phyloP scores from a whole-genome alignment of 2,797 vertebrate genomes.

The Echiichthys vipera region DNA sequence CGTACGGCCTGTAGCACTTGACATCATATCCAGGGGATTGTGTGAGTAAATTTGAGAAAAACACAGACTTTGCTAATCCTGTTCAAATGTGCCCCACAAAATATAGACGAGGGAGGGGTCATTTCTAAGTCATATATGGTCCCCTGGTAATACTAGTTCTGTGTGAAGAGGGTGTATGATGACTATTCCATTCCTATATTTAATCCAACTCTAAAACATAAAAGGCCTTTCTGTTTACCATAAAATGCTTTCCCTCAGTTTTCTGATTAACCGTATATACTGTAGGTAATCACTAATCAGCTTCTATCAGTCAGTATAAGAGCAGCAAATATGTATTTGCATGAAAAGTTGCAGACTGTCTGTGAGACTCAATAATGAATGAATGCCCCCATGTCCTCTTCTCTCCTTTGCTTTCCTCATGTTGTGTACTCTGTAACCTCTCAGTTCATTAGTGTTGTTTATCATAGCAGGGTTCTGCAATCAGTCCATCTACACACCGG shows the following conservation, averaged over 20 bases:
- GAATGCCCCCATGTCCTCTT: slow-evolving; percentile 25
- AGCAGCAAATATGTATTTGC: slow-evolving; percentile 1
- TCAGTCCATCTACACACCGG: slow-evolving; percentile 78
- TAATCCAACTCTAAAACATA: not conserved
- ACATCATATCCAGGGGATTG: too few species aligned
- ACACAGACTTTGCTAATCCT: too few species aligned
- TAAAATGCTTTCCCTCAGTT: not conserved
- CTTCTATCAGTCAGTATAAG: not conserved
- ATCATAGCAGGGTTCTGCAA: slow-evolving; percentile 79
- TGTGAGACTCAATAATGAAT: slow-evolving; percentile 9
- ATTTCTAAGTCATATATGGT: too few species aligned
- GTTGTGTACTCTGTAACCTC: slow-evolving; percentile 73
- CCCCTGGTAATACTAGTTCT: too few species aligned
- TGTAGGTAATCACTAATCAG: not conserved
- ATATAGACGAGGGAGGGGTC: too few species aligned
- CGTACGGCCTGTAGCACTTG: too few species aligned
- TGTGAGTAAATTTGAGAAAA: too few species aligned
- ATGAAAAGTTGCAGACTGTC: slow-evolving; percentile 16
- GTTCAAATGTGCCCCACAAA: too few species aligned
- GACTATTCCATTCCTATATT: not conserved
- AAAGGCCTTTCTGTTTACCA: not conserved
- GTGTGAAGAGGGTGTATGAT: too few species aligned
- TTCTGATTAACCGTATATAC: not conserved
- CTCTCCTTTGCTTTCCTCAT: slow-evolving; percentile 42
- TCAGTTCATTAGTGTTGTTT: slow-evolving; percentile 83